phyloP scores from a whole-genome alignment of 1,140 invertebrate species.

The Ceratosolen fusciceps region DNA sequence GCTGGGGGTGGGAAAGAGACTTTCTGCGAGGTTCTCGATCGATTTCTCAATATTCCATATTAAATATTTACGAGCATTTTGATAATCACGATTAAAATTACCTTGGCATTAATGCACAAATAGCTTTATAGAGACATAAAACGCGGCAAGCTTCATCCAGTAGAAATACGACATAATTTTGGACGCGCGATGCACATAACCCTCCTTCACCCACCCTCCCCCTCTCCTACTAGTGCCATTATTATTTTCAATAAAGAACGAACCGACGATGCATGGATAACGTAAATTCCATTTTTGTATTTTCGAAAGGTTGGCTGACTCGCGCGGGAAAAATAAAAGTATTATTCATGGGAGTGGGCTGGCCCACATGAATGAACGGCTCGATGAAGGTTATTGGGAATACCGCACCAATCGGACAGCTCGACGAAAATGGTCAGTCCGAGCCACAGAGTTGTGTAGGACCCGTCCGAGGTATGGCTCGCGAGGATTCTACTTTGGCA shows the following conservation, averaged over 20 bases:
- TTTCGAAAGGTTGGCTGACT: background rate
- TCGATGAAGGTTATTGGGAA: too few species aligned
- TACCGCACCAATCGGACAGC: background rate
- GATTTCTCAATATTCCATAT: background rate
- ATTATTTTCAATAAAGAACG: constrained; percentile 10
- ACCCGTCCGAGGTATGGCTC: background rate
- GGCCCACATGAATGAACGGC: background rate
- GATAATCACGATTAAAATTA: constrained; percentile 11
- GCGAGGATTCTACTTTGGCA: background rate
- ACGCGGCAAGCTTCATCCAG: background rate
- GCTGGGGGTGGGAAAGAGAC: too few species aligned
- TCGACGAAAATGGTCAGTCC: background rate
- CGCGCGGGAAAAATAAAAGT: background rate
- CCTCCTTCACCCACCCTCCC: too few species aligned
- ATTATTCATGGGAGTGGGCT: constrained; percentile 32
- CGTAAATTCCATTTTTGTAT: background rate
- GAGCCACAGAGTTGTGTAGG: background rate
- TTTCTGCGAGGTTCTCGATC: background rate
- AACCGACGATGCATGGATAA: background rate
- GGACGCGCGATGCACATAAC: background rate
- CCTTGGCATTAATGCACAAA: background rate
- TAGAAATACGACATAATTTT: constrained; percentile 6
- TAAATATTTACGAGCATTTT: constrained; percentile 5
- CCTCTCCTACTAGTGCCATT: constrained; percentile 1
- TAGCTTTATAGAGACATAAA: background rate